Evolutionary conservation across 35 echinoderm and acorn worm species (phyloP), one percentile per base, ranked within the genome.

Genomic region (Ophiothrix spiculata): DNA sequence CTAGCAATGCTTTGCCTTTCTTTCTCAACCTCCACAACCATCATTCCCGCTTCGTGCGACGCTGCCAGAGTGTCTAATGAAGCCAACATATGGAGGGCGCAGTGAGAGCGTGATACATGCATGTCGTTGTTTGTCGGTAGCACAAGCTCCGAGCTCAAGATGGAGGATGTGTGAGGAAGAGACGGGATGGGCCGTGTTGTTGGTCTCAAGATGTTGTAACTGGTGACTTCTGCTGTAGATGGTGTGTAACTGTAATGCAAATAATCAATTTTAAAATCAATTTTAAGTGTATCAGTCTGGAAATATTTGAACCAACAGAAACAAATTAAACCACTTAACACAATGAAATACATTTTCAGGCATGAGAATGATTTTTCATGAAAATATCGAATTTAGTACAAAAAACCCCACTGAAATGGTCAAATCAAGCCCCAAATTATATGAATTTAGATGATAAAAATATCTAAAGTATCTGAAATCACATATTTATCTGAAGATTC

Each of bases 41-140:
- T 92, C 37, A 94, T 39, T 6, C 92, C 89, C 16, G 83, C 89
- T 77, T 92, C 86, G 25, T 90, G 81, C 33, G 88, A 80, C 19
- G 89, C 84, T 14, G 89, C 86, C 39, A 99, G 56, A 16, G 89
- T 88, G 39, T 99, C 96, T 33, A 99, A 83, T 56, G 92, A 94
- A 41, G 88, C 85, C 69, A 99, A 82, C 35, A 99, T 81, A 46
- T 99, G 87, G 39, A 99, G 80, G 49, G 96, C 96, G 39, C 90
- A 81, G 31, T 94, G 96, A 39, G 93, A 94, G 69, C 92, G 86
- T 12, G 82, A 80, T 0, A 91, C 86, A 33, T 56, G 76, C 31
- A 83, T 37, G 0, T 94, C 75, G n/a, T 77, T 81, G 73, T 83
- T 86, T 40, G 60, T 69, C 12, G 96, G 96, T 23, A 99, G 89